These are phyloP conservation scores for Nycticebus coucang DNA, from an alignment of 2,113 vertebrate species.

Conservation along the genomic window DNA sequence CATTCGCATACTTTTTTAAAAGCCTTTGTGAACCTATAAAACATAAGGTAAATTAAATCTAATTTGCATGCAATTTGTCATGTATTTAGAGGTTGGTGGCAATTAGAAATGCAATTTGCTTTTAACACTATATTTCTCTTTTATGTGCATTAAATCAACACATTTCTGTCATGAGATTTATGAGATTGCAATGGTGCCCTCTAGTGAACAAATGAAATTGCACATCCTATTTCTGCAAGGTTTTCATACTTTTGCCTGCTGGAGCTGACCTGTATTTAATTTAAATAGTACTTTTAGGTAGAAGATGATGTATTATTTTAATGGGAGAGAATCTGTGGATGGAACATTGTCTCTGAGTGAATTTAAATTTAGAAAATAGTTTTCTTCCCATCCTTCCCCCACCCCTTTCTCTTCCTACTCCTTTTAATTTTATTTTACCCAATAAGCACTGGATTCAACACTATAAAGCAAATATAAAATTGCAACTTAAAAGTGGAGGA, in stretches of 20 bases:
- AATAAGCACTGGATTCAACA: background rate
- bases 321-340: background rate
- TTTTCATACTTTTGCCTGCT: background rate
- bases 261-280: background rate
- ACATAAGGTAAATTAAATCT: conserved; percentile 77
- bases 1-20: conserved; percentile 60
- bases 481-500: background rate
- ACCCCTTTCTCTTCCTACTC: background rate
- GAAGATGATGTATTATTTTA: background rate
- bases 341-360: background rate
- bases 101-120: conserved; percentile 77
- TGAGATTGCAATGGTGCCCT: conserved; percentile 66
- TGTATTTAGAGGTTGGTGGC: conserved; percentile 71
- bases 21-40: conserved; percentile 74
- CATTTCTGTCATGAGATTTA: conserved; percentile 6
- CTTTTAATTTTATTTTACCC: background rate
- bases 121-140: conserved; percentile 69
- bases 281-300: background rate
- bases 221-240: background rate
- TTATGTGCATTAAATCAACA: conserved; percentile 42
- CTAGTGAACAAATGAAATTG: conserved; percentile 71
- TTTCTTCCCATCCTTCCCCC: background rate
- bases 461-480: background rate
- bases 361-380: background rate
- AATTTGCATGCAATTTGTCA: conserved; percentile 74